A percentile compares a stretch with the other conserved stretches of the same genome.
These are phyloP conservation scores for Otus scops DNA, from an alignment of 2,797 vertebrate genomes.

Conservation along the genomic window DNA sequence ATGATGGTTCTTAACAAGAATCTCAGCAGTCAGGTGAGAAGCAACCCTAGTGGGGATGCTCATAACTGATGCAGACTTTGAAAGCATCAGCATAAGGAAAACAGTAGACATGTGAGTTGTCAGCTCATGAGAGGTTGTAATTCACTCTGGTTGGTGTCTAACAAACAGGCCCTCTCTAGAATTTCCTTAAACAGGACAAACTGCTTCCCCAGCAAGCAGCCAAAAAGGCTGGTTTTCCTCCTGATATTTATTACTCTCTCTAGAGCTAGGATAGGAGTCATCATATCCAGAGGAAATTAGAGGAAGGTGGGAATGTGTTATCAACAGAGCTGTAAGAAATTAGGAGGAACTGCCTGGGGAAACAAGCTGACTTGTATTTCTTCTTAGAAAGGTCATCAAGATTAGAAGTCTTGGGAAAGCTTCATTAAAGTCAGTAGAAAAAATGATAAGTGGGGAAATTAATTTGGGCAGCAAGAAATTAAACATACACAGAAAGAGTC, in stretches of 20 bases:
- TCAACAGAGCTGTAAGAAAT: constrained; percentile 39
- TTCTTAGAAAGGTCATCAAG: constrained; percentile 45
- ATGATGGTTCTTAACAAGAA: not conserved
- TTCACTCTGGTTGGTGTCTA: not conserved
- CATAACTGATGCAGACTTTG: not conserved
- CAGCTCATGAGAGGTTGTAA: not conserved
- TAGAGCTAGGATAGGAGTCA: not conserved
- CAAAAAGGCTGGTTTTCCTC: not conserved
- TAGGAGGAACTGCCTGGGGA: constrained; percentile 19
- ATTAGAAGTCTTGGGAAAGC: constrained; percentile 29
- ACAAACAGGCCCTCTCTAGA: not conserved
- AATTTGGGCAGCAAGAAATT: constrained; percentile 18
- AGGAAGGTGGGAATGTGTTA: constrained; percentile 19
- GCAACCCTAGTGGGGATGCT: not conserved
- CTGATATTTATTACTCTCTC: not conserved
- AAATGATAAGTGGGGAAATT: not conserved
- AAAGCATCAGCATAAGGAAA: not conserved
- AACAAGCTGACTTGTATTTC: constrained; percentile 19
- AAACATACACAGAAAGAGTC: not conserved
- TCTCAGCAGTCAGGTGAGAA: not conserved
- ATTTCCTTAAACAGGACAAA: constrained; percentile 1
- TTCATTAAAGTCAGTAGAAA: constrained; percentile 4
- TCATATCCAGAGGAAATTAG: constrained; percentile 30
- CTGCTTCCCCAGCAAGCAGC: not conserved
- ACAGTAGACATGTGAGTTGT: not conserved